Evolutionary conservation across 1,140 invertebrate species (phyloP).

Genomic region (Marisa cornuarietis): DNA sequence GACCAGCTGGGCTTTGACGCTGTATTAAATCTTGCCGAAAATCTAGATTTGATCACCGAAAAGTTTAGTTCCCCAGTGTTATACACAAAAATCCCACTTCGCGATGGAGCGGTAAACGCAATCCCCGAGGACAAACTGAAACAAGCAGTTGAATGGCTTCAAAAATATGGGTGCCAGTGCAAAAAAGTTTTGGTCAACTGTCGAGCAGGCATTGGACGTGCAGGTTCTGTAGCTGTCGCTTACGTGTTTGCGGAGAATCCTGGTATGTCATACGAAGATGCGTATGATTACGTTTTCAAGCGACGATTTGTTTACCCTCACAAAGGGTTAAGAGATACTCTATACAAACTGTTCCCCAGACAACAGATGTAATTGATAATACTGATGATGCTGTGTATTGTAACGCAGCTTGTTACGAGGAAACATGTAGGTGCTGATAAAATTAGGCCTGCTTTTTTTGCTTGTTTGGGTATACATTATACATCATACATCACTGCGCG

Average conservation of each 20-base stretch:
- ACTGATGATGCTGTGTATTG: no score
- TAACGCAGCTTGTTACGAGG: no score
- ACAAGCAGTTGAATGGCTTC: constrained; percentile 34
- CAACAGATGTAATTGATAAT: not conserved
- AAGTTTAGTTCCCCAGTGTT: constrained; percentile 19
- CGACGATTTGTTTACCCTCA: constrained; percentile 38
- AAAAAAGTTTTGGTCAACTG: constrained; percentile 36
- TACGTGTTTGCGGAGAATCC: constrained; percentile 35
- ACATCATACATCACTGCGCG: no score
- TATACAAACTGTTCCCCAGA: constrained; percentile 29
- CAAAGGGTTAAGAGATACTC: constrained; percentile 30
- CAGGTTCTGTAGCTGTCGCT: constrained; percentile 35
- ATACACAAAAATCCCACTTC: constrained; percentile 34
- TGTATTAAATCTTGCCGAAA: constrained; percentile 36
- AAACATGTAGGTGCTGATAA: no score
- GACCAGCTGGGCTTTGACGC: constrained; percentile 33
- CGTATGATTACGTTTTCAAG: constrained; percentile 33
- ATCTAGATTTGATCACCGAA: constrained; percentile 28
- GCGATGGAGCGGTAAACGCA: constrained; percentile 18
- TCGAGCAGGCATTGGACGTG: constrained; percentile 36
- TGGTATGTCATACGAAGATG: constrained; percentile 28
- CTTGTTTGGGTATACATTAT: no score
- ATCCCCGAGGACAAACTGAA: constrained; percentile 19
- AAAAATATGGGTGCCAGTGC: constrained; percentile 4
- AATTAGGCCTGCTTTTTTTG: no score